Base-by-base conservation (phyloP, 2,797 vertebrate genomes). In the Myotis findleyi region DNA sequence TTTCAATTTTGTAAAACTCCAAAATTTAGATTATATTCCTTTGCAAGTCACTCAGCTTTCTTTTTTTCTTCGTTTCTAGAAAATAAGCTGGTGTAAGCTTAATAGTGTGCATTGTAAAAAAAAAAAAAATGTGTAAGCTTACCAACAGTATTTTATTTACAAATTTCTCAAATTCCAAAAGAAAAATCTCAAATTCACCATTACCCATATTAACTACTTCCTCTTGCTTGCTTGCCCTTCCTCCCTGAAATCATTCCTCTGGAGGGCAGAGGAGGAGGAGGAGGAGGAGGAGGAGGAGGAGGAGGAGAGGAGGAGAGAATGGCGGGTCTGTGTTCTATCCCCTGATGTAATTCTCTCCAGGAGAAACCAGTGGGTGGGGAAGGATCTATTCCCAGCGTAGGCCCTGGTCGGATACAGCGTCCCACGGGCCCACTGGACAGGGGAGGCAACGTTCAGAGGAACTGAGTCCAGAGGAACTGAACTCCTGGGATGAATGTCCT, bases 1-100 rank as follows among this genome's bases (percentile, higher is more conserved):
- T 93, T 79, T 91, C 83, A 88, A 14, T 86, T 93, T 89, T 94
- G 7, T 79, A 49, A 72, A 77, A 41, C 71, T 84, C 72, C n/a
- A 55, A 85, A 77, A 91, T 87, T 81, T 89, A 89, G 36, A 36
- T 41, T 82, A 25, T 49, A 80, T 64, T 73, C 55, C 69, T 96
- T 87, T 89, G 59, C 20, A 93, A 82, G 83, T 79, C 62, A 87
- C n/a, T 66, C 23, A 7, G 18, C 18, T 91, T 38, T 47, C 12
- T 47, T 33, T 66, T 9, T 47, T 49, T 77, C 18, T 6, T 49
- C 79, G 59, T 89, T 68, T 87, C 55, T 94, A 44, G 51, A 66
- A 76, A 83, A 59, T 57, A 93, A 89, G 33, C 53, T 87, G 20
- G 4, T 36, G 1, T 64, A 38, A 53, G 25, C 17, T 91, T 76